Conservation (phyloP, 2,888 invertebrate species). For the Callinectes sapidus region DNA sequence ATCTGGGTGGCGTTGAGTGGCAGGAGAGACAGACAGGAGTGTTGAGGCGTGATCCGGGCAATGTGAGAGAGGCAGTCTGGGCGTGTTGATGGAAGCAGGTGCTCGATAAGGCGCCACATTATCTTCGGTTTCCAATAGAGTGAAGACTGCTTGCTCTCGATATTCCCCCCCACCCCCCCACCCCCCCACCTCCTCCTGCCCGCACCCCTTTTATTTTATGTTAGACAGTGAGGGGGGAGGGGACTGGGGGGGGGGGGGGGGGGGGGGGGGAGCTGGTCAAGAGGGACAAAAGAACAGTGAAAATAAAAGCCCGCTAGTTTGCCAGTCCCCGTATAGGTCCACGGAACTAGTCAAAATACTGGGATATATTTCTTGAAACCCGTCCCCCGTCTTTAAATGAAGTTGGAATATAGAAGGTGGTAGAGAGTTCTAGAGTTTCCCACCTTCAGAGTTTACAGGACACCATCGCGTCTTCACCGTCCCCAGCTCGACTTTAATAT, state of each 20-base stretch:
- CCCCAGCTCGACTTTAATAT: background rate
- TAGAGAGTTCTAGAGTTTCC: too few relatives aligned
- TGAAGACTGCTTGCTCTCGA: conserved; percentile 30
- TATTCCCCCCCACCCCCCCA: background rate
- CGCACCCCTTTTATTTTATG: background rate
- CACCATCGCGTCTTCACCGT: background rate
- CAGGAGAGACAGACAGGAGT: background rate
- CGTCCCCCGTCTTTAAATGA: too few relatives aligned
- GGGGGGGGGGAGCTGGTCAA: too few relatives aligned
- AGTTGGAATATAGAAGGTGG: too few relatives aligned
- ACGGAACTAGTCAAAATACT: too few relatives aligned
- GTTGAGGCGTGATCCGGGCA: conserved; percentile 17
- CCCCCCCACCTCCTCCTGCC: background rate
- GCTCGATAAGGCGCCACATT: conserved; percentile 14
- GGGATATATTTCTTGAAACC: too few relatives aligned
- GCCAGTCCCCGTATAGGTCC: too few relatives aligned
- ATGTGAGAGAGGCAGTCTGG: background rate
- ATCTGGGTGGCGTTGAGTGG: background rate
- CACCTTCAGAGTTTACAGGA: background rate
- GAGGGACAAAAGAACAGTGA: too few relatives aligned
- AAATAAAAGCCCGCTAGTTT: too few relatives aligned
- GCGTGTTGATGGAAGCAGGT: background rate
- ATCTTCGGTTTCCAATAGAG: conserved; percentile 33
- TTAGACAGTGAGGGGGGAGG: too few relatives aligned
- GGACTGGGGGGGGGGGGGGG: too few relatives aligned